Conservation (phyloP, 2,113 vertebrate species). For the Cyanoramphus novaezelandiae region DNA sequence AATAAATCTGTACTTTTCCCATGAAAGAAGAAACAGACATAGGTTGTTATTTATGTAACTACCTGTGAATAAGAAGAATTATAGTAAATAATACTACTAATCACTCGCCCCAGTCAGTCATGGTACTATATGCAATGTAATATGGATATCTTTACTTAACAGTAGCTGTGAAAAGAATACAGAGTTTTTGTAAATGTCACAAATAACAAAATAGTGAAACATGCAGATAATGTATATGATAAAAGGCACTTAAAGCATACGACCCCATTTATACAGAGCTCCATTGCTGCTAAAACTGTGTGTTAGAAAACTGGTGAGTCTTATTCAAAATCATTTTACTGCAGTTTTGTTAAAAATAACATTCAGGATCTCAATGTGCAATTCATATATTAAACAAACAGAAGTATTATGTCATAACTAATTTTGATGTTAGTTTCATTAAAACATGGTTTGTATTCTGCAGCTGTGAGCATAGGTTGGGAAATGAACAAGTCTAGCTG, state of each 20-base stretch:
- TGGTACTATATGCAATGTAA: not conserved
- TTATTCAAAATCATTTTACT: constrained; percentile 11
- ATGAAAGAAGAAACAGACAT: constrained; percentile 3
- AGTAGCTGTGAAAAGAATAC: constrained; percentile 33
- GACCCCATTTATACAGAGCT: not conserved
- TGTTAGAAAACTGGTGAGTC: not conserved
- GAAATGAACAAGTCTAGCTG: constrained; percentile 40
- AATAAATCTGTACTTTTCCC: not conserved
- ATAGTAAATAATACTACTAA: not conserved
- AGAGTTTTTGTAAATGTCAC: constrained; percentile 17
- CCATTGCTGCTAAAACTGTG: not conserved
- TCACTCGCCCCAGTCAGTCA: not conserved
- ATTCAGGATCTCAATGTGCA: constrained; percentile 20
- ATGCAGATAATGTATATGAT: not conserved
- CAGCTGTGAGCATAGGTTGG: constrained; percentile 59
- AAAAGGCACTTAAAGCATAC: constrained; percentile 14
- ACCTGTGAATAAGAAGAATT: constrained; percentile 7
- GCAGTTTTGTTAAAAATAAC: not conserved
- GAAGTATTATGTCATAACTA: constrained; percentile 16
- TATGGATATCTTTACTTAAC: not conserved
- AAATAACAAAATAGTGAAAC: not conserved
- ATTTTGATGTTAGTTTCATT: constrained; percentile 41
- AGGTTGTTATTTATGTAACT: constrained; percentile 19
- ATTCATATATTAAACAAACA: constrained; percentile 33
- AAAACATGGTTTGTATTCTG: constrained; percentile 54